Evolutionary conservation across 1,140 invertebrate genomes (phyloP), one percentile per base, ranked within the genome.

Genomic region (Parasteatoda tepidariorum): DNA sequence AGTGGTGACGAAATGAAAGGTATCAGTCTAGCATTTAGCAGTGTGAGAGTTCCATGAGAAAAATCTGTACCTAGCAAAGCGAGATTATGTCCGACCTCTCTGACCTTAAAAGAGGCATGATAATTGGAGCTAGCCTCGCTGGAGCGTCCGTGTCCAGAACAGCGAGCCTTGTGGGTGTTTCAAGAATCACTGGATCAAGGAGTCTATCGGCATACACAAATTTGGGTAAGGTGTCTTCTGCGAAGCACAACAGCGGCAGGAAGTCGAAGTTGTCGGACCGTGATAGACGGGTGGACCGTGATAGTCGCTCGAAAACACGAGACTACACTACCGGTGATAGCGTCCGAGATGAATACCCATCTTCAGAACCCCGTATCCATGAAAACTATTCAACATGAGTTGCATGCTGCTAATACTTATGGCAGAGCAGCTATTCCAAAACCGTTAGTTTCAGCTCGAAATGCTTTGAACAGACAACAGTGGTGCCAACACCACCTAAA

Each of bases 391-490:
- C 38, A 48, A 48, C 4, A 18, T 2, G 9, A 48, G 1, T 4
- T 48, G 4, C 38, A 48, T 48, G 38, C 38, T 6, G 5, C 38
- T 41, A 41, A 48, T 18, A 2, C 18, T 48, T 18, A 48, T 48
- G 38, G 18, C 38, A 2, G 38, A 48, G 38, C 1, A 48, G 4
- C 38, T 48, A 2, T 48, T 48, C 38, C 38, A 48, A 48, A 48
- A 4, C 38, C 4, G 38, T 48, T 48, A 48, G 2, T 48, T 48
- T 48, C 1, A 59, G 26, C 18, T 24, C 31, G 34, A 4, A 78
- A 78, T 78, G 34, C 57, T 55, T 24, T 54, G 41, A 78, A 66
- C 15, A 18, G 38, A 78, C 0, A 13, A 26, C 24, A 78, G 22
- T 78, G 3, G 38, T 78, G 38, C 28, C 0, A 24, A 59, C 26